These are phyloP conservation scores for Enteromius fasciolatus DNA, from an alignment of 2,797 vertebrate species.

Conservation along the genomic window DNA sequence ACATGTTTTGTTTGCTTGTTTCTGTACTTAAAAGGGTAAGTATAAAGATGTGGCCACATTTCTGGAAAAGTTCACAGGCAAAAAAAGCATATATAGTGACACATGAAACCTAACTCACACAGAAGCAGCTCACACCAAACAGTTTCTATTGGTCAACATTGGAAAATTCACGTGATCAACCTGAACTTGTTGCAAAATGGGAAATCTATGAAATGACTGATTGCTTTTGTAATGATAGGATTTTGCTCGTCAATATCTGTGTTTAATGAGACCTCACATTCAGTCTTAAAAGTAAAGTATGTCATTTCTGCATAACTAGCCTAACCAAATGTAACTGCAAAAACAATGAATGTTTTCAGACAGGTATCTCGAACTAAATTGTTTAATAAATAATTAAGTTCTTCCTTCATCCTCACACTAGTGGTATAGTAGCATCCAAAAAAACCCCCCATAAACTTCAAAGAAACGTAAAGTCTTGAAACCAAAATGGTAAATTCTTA, in stretches of 20 bases:
- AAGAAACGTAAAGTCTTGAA: slow-evolving; percentile 7
- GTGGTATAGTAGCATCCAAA: background rate
- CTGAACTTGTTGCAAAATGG: background rate
- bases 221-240: background rate
- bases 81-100: background rate
- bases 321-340: background rate
- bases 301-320: background rate
- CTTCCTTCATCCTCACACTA: background rate
- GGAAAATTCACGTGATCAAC: background rate
- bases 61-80: background rate
- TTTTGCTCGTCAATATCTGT: background rate
- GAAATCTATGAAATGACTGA: background rate
- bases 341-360: background rate
- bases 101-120: background rate
- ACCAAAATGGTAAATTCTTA: background rate
- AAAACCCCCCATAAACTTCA: background rate
- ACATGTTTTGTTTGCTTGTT: slow-evolving; percentile 39
- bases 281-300: background rate
- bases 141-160: background rate
- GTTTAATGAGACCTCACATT: background rate
- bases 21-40: slow-evolving; percentile 41
- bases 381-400: background rate
- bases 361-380: background rate
- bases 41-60: background rate
- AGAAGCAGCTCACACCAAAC: background rate